These are phyloP conservation scores for Felis chaus DNA, from an alignment of 2,113 vertebrate species.

Conservation along the genomic window DNA sequence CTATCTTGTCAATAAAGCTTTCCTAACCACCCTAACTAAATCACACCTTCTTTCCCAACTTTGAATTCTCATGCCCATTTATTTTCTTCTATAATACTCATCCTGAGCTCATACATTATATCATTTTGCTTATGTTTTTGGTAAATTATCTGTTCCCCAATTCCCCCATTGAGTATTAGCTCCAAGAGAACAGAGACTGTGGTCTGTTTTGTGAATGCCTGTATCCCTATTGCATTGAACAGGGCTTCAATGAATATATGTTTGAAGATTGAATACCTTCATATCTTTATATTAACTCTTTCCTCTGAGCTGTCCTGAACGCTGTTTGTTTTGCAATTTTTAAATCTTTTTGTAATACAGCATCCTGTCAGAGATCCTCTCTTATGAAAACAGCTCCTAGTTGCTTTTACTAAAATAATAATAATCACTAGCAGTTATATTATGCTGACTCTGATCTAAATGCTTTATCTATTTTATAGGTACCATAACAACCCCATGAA, in stretches of 20 bases:
- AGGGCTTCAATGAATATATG: not conserved
- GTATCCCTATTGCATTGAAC: not conserved
- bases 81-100: not conserved
- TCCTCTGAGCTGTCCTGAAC: not conserved
- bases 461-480: too few relatives aligned
- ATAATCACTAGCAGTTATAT: not conserved
- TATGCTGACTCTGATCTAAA: not conserved
- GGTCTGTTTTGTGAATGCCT: not conserved
- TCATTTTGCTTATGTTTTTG: not conserved
- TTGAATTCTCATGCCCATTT: too few relatives aligned
- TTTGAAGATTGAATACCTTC: not conserved
- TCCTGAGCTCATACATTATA: not conserved
- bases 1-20: not conserved
- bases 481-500: too few relatives aligned
- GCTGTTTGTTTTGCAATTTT: not conserved
- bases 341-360: not conserved
- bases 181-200: not conserved
- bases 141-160: not conserved
- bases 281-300: not conserved
- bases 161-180: not conserved
- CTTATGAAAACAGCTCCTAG: not conserved
- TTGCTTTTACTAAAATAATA: not conserved
- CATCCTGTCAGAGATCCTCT: not conserved
- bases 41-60: not conserved
- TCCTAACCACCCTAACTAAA: not conserved